Evolutionary conservation across 2,113 vertebrate genomes (phyloP).

Genomic region (Cryptomyrus ogoouensis): DNA sequence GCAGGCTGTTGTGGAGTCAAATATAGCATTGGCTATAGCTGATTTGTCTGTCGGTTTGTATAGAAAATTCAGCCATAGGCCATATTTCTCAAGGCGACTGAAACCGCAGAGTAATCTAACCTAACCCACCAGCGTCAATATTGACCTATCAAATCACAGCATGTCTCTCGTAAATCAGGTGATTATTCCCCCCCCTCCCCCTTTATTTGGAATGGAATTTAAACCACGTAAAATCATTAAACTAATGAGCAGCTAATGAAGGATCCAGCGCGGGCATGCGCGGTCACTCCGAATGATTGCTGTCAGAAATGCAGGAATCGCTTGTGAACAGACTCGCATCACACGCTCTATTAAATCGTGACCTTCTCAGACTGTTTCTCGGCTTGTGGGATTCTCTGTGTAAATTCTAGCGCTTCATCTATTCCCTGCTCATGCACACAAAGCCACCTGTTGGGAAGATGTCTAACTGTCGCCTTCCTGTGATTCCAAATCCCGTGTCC

Average conservation of each 20-base stretch:
- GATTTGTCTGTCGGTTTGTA: background rate
- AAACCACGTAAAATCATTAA: background rate
- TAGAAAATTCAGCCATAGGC: background rate
- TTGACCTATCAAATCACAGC: background rate
- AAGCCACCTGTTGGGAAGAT: background rate
- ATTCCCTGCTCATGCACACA: background rate
- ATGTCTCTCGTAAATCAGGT: background rate
- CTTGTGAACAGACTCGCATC: background rate
- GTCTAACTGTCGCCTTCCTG: background rate
- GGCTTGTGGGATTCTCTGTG: background rate
- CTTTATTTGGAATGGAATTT: background rate
- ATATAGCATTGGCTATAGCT: background rate
- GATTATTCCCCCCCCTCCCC: background rate
- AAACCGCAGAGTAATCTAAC: background rate
- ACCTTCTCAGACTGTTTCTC: background rate
- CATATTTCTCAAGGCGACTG: background rate
- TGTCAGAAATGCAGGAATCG: background rate
- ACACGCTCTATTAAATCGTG: constrained; percentile 5
- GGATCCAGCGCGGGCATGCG: background rate
- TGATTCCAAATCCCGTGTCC: background rate
- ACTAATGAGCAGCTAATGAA: background rate
- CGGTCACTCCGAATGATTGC: background rate
- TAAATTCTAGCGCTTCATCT: background rate
- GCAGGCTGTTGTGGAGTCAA: background rate
- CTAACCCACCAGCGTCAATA: background rate